phyloP scores from a whole-genome alignment of 2,888 invertebrate genomes.

The Galeopsomyia nigrocyanea region DNA sequence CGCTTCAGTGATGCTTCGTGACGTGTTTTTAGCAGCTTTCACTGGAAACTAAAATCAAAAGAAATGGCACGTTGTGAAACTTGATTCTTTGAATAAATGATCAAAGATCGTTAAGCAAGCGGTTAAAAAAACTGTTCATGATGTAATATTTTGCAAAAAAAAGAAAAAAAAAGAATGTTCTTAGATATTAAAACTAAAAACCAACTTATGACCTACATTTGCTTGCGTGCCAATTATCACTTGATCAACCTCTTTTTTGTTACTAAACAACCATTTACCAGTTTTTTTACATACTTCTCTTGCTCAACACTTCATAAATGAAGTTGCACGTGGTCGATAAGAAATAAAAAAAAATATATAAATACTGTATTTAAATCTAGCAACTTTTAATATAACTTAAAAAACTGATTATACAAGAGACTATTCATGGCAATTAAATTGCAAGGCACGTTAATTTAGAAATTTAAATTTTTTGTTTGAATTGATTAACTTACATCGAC shows the following conservation, averaged over 20 bases:
- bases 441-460: no score
- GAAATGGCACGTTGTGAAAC: conserved; percentile 2
- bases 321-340: neutral
- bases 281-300: conserved; percentile 2
- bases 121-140: neutral
- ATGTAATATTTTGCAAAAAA: neutral
- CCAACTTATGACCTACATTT: conserved; percentile 3
- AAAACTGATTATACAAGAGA: no score
- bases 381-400: no score
- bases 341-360: neutral
- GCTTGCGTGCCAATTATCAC: neutral
- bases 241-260: conserved; percentile 15
- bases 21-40: conserved; percentile 70
- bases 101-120: neutral
- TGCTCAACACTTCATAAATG: conserved; percentile 2
- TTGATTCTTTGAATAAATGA: neutral
- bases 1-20: conserved; percentile 71
- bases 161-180: conserved; percentile 3
- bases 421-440: no score
- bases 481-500: conserved; percentile 71
- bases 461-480: no score
- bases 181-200: neutral
- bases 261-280: conserved; percentile 4
- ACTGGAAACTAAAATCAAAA: conserved; percentile 71
- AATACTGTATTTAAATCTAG: neutral